phyloP scores from a whole-genome alignment of 2,797 vertebrate species.

The Coccyzus lansbergi region DNA sequence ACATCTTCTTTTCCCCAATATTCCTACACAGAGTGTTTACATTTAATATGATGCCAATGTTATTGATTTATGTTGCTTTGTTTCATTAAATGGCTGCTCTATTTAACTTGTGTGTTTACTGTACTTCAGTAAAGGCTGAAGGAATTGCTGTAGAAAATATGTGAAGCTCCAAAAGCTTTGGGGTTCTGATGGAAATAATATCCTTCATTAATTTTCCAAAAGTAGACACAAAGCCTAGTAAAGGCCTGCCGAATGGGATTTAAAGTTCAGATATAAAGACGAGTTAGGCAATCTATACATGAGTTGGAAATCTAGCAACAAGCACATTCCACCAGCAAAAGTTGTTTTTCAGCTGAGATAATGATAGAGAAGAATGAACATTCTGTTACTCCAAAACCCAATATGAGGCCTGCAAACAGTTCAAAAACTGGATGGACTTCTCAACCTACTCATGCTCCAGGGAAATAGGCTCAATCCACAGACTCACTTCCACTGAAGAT shows the following conservation, averaged over 20 bases:
- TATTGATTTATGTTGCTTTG: neutral
- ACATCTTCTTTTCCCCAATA: neutral
- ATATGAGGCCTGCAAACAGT: neutral
- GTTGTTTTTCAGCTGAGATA: neutral
- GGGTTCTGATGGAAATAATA: neutral
- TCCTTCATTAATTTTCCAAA: neutral
- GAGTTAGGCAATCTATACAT: neutral
- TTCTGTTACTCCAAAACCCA: neutral
- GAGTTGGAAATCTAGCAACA: neutral
- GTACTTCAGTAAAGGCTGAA: neutral
- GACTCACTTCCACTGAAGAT: neutral
- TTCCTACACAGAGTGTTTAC: neutral
- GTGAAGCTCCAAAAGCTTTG: neutral
- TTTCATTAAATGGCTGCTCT: neutral
- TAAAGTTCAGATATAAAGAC: neutral
- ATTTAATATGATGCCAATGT: neutral
- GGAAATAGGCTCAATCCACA: neutral
- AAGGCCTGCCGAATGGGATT: neutral
- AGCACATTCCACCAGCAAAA: neutral
- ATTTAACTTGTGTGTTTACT: neutral
- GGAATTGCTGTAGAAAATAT: neutral
- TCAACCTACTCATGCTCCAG: neutral
- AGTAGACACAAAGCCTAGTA: neutral
- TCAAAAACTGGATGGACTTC: neutral
- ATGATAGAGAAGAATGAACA: rapidly evolving